phyloP scores from a whole-genome alignment of 2,888 invertebrate species.

The Phasia obesa region DNA sequence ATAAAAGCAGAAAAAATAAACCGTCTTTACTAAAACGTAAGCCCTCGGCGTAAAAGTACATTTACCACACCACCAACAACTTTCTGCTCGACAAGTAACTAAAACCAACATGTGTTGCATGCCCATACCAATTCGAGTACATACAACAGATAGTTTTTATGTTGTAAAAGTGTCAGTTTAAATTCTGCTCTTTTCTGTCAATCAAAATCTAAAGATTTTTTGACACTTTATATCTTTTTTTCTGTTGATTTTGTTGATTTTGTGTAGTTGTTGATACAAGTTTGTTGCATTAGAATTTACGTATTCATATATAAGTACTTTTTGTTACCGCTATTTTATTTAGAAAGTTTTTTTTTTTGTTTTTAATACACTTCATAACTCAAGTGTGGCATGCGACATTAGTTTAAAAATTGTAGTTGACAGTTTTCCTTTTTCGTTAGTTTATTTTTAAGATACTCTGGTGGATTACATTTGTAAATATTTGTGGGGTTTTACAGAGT shows the following conservation, averaged over 20 bases:
- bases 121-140: constrained; percentile 41
- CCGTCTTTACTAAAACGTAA: constrained; percentile 40
- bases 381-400: constrained; percentile 71
- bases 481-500: constrained; percentile 51
- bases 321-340: constrained; percentile 50
- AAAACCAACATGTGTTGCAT: constrained; percentile 55
- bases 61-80: constrained; percentile 1
- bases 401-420: constrained; percentile 68
- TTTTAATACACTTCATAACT: constrained; percentile 49
- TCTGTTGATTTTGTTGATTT: neutral
- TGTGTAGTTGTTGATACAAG: constrained; percentile 27
- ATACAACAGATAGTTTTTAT: constrained; percentile 54
- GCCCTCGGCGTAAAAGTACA: constrained; percentile 29
- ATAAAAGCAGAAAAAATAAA: constrained; percentile 34
- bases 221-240: constrained; percentile 65
- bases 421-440: constrained; percentile 57
- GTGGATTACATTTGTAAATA: constrained; percentile 49
- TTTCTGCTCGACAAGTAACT: constrained; percentile 31
- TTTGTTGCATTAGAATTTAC: constrained; percentile 56
- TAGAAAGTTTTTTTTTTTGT: neutral
- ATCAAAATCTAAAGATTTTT: constrained; percentile 69
- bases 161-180: constrained; percentile 67
- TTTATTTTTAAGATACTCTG: constrained; percentile 41
- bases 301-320: constrained; percentile 43
- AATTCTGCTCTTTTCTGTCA: constrained; percentile 68